These are phyloP conservation scores for Erithacus rubecula DNA, from an alignment of 2,797 vertebrate species.

Conservation along the genomic window DNA sequence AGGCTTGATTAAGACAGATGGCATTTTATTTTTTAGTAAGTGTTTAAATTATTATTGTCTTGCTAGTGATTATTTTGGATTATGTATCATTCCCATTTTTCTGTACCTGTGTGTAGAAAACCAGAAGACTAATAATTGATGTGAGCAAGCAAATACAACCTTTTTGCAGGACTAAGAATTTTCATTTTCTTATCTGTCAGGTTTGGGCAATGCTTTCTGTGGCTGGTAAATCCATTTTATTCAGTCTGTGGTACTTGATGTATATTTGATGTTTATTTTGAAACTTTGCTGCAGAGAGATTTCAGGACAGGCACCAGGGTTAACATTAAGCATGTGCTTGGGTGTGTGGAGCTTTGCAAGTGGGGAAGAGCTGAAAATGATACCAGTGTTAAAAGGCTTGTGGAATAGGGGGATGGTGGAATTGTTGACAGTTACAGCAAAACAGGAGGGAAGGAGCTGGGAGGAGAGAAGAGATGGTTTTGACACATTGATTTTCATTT, in stretches of 20 bases:
- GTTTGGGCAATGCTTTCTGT: background rate
- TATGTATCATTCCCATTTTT: background rate
- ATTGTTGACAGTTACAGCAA: background rate
- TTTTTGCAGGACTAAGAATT: background rate
- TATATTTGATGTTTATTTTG: constrained; percentile 1
- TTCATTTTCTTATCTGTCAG: background rate
- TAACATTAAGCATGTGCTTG: background rate
- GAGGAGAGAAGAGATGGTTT: background rate
- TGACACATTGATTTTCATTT: constrained; percentile 12
- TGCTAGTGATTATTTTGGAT: background rate
- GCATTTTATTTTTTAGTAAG: background rate
- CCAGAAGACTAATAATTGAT: background rate
- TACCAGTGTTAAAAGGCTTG: background rate
- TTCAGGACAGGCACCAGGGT: background rate
- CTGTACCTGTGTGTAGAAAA: background rate
- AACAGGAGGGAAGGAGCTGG: background rate
- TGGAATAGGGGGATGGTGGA: background rate
- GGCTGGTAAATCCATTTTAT: background rate
- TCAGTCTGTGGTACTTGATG: background rate
- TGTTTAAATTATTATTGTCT: background rate
- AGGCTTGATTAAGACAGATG: background rate
- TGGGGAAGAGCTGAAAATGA: background rate
- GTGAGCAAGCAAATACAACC: background rate
- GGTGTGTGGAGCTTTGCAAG: background rate
- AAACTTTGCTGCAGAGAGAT: background rate